Base-by-base conservation (phyloP, 1,140 invertebrate species). In the Meloidogyne chitwoodi region DNA sequence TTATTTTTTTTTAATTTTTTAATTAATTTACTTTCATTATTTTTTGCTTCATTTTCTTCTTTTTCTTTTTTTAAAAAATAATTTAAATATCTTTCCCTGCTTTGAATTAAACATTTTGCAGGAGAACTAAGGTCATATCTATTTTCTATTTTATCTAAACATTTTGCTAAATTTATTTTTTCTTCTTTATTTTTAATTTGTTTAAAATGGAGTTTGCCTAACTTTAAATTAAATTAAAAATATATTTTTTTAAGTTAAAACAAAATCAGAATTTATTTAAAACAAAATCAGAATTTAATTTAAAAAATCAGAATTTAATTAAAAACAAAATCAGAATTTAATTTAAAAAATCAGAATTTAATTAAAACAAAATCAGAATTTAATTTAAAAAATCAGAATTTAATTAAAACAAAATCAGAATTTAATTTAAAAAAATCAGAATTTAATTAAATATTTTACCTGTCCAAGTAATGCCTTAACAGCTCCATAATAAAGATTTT, bases 401-500 rank as follows among this genome's bases (percentile, higher is more conserved):
- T n/a, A n/a, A n/a, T n/a, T n/a, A n/a, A n/a, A n/a, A n/a, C n/a
- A n/a, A n/a, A n/a, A n/a, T 82, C 16, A 80, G 44, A 27, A 56
- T 56, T 56, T n/a, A n/a, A n/a, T n/a, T n/a, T n/a, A n/a, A n/a
- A n/a, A n/a, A n/a, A n/a, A n/a, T n/a, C n/a, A n/a, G n/a, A n/a
- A 38, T 38, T 38, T 6, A 38, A 6, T 38, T 38, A 38, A n/a
- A n/a, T n/a, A n/a, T n/a, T 71, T 8, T 24, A 80, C 63, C 65
- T 80, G 80, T 22, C 79, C 79, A 64, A 80, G 73, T 14, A 80
- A 41, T 22, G 79, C 79, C 27, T 79, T 79, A 41, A 79, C 12
- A 10, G 77, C 77, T 29, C 48, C 66, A 62, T 77, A 77, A 64
- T 77, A 77, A n/a, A 56, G 38, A 69, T 77, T 75, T 27, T 77